Evolutionary conservation across 2,797 vertebrate species (phyloP), one percentile per base, ranked within the genome.

Genomic region (Onychomys leucogaster): DNA sequence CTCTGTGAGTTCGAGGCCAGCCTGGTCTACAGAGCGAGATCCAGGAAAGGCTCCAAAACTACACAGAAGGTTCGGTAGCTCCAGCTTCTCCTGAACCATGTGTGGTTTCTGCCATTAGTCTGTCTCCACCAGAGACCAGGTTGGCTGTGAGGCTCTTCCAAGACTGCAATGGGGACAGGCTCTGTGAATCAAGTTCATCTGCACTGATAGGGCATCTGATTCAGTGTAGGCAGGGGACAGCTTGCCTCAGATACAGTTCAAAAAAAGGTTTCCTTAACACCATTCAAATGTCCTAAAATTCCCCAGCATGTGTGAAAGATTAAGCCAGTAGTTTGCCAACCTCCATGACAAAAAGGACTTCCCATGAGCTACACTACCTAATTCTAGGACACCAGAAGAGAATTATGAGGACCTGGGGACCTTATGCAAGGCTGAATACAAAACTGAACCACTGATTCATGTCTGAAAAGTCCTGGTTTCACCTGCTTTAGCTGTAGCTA

Each of bases 221-320:
- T 83, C 32, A 67, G 46, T 37, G 6, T 41, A 80, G 14, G 27
- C 32, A 92, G 75, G 61, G 69, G 69, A 25, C 46, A 69, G 19
- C n/a, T 61, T 77, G 55, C 16, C 81, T 91, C 46, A 88, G 81
- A 90, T 92, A 65, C 34, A 84, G 52, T 82, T 37, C 67, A 89
- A 83, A 65, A 81, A 41, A 82, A 82, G 67, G 49, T 43, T 81
- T 96, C 82, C 61, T 94, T 75, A 76, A 93, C 25, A 76, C 43
- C 29, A 32, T 37, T 85, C 90, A 86, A 83, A 76, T 78, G 8
- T 49, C 65, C 41, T 61, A 63, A 52, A 69, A 78, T 69, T 87
- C 27, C 6, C 41, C 13, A 80, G 61, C 19, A 69, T 12, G 65
- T 63, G 63, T 81, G 80, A 91, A 76, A 94, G 75, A 69, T 78